Conservation (phyloP, 1,140 invertebrate genomes). For the Sitodiplosis mosellana region DNA sequence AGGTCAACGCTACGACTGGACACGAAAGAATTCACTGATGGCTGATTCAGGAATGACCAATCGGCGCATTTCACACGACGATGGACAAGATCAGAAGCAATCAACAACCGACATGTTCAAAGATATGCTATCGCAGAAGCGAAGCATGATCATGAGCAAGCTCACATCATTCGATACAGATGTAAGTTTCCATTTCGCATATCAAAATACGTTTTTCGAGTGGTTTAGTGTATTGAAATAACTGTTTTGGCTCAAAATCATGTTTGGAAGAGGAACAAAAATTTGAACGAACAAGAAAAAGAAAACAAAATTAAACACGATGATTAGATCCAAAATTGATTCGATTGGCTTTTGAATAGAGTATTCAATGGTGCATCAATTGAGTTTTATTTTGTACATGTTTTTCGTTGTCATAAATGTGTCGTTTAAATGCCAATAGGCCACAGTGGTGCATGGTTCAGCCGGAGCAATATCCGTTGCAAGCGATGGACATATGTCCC, state of each 20-base stretch:
- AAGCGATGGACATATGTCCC: constrained; percentile 15
- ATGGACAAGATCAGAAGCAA: constrained; percentile 34
- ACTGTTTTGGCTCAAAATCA: no score
- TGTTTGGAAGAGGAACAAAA: no score
- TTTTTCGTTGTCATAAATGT: constrained; percentile 16
- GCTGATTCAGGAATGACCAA: background rate
- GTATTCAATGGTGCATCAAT: no score
- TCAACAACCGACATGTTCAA: constrained; percentile 71
- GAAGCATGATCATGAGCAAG: constrained; percentile 68
- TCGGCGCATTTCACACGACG: constrained; percentile 7
- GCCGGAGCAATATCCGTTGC: constrained; percentile 25
- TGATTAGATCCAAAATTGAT: background rate
- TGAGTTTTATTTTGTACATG: constrained; percentile 7
- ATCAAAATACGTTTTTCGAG: no score
- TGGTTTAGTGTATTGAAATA: no score
- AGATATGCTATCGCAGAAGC: constrained; percentile 73
- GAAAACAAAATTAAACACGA: background rate
- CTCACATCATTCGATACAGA: constrained; percentile 77
- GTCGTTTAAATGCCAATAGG: constrained; percentile 24
- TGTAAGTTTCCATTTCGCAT: constrained; percentile 32
- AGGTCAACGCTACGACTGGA: constrained; percentile 8
- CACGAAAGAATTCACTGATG: constrained; percentile 17
- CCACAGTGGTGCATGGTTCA: constrained; percentile 40
- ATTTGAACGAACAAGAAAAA: background rate
- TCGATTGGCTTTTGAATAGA: background rate